These are phyloP conservation scores for Choristoneura rosaceana DNA, from an alignment of 2,888 invertebrate species.

Conservation along the genomic window DNA sequence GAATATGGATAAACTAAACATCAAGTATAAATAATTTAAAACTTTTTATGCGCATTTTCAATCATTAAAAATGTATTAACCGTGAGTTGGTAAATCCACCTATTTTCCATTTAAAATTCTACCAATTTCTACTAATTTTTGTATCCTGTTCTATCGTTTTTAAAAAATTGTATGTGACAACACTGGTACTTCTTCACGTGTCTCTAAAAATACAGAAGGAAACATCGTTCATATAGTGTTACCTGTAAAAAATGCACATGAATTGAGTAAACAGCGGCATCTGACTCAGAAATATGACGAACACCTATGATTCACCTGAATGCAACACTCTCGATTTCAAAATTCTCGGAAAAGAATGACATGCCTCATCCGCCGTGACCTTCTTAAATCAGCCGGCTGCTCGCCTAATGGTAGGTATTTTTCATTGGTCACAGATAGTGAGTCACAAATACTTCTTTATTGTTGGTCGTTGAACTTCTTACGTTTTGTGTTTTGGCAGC, in stretches of 20 bases:
- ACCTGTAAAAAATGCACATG: neutral
- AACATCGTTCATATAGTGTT: neutral
- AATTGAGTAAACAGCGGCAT: conserved; percentile 9
- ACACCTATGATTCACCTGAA: conserved; percentile 34
- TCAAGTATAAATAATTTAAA: too few relatives aligned
- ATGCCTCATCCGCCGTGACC: conserved; percentile 19
- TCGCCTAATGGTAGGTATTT: conserved; percentile 17
- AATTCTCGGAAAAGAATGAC: conserved; percentile 32
- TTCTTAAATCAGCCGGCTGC: conserved; percentile 18
- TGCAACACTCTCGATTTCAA: conserved; percentile 12
- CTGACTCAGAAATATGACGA: conserved; percentile 29
- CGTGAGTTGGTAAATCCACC: too few relatives aligned
- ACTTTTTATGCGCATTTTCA: too few relatives aligned
- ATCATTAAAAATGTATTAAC: too few relatives aligned
- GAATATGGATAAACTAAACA: too few relatives aligned
- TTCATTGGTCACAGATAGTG: conserved; percentile 20
- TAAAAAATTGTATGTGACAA: too few relatives aligned
- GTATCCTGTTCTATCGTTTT: too few relatives aligned
- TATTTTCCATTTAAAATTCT: too few relatives aligned
- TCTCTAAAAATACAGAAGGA: too few relatives aligned
- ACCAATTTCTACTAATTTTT: too few relatives aligned
- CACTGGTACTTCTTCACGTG: too few relatives aligned
- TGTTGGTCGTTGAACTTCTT: conserved; percentile 29
- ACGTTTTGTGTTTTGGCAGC: conserved; percentile 12
- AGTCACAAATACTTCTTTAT: conserved; percentile 20